phyloP scores from a whole-genome alignment of 2,113 vertebrate genomes.

The Coptodon bakossiorum region DNA sequence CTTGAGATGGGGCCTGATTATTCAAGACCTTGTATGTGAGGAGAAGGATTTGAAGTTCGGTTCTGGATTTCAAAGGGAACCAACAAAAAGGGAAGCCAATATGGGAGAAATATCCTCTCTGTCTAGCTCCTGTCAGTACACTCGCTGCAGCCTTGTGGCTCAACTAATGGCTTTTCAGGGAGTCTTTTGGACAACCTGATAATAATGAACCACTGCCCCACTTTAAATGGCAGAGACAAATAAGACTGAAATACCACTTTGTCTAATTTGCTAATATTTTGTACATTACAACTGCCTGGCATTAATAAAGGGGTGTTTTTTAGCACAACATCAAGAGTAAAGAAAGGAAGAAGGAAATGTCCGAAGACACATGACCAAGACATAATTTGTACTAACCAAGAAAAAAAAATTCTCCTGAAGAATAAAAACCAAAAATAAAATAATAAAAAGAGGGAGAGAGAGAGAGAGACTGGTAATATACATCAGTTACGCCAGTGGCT shows the following conservation, averaged over 20 bases:
- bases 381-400: background rate
- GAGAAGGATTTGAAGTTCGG: background rate
- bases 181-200: background rate
- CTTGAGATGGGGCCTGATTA: background rate
- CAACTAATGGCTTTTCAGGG: background rate
- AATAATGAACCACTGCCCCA: background rate
- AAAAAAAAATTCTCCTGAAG: background rate
- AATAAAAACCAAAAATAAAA: conserved; percentile 14
- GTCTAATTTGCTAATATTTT: background rate
- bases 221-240: background rate
- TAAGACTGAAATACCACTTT: background rate
- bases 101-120: background rate
- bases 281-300: background rate
- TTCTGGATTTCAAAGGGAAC: background rate
- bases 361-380: background rate
- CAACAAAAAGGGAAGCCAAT: background rate
- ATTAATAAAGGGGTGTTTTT: background rate
- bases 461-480: conserved; percentile 10
- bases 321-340: background rate
- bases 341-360: background rate
- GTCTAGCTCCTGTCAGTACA: background rate
- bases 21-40: background rate
- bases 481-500: conserved; percentile 15
- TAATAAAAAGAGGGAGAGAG: conserved; percentile 22
- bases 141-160: background rate